Evolutionary conservation across 1,140 invertebrate genomes (phyloP).

Genomic region (Carposina sasakii): DNA sequence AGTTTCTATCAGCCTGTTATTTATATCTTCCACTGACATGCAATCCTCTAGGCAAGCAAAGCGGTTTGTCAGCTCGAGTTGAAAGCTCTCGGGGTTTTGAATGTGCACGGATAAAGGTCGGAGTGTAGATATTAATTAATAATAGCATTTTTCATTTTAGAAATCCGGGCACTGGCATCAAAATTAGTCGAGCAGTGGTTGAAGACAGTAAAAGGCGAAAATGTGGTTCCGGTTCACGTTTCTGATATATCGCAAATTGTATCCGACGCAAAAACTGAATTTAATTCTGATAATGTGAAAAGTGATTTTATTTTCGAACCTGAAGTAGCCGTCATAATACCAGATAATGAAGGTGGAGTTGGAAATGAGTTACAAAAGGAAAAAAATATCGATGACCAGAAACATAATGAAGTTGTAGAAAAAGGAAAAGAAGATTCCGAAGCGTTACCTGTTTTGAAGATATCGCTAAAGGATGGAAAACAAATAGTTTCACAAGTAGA

Average conservation of each 20-base stretch:
- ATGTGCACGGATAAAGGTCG: too few relatives aligned
- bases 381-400: conserved; percentile 26
- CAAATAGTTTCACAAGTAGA: conserved; percentile 80
- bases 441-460: conserved; percentile 73
- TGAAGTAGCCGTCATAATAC: too few relatives aligned
- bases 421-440: conserved; percentile 31
- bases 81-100: too few relatives aligned
- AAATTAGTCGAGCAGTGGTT: conserved; percentile 93
- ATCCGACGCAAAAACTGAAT: conserved; percentile 33
- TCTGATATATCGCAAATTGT: conserved; percentile 55
- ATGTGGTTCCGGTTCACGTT: conserved; percentile 50
- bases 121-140: too few relatives aligned
- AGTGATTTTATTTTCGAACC: conserved; percentile 12
- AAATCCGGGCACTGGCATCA: conserved; percentile 80
- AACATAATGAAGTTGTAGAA: conserved; percentile 58
- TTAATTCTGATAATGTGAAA: conserved; percentile 21
- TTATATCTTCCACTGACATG: too few relatives aligned
- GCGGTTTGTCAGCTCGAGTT: too few relatives aligned
- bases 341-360: background rate
- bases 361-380: conserved; percentile 14
- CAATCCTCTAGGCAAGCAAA: too few relatives aligned
- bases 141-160: conserved; percentile 67
- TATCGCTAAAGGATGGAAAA: conserved; percentile 82
- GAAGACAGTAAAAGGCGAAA: conserved; percentile 84
- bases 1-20: too few relatives aligned